Evolutionary conservation across 2,888 invertebrate species (phyloP).

Genomic region (Spodoptera exigua): DNA sequence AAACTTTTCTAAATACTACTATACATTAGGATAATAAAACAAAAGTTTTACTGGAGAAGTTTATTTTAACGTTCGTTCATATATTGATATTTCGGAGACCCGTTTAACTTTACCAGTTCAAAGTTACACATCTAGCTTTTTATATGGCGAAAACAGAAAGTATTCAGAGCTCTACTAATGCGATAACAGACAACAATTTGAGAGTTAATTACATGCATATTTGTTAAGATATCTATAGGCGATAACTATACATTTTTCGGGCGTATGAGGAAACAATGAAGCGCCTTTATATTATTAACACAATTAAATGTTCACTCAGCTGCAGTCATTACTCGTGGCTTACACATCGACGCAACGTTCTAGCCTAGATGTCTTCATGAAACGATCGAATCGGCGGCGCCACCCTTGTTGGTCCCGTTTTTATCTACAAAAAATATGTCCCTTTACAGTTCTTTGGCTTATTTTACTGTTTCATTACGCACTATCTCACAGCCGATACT

Average conservation of each 20-base stretch:
- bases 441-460: constrained; percentile 51
- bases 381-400: constrained; percentile 62
- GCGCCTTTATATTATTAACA: constrained; percentile 46
- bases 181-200: constrained; percentile 51
- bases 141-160: constrained; percentile 52
- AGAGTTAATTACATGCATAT: constrained; percentile 51
- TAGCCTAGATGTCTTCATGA: constrained; percentile 53
- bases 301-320: constrained; percentile 35
- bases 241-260: constrained; percentile 46
- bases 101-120: constrained; percentile 39
- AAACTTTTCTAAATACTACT: constrained; percentile 23
- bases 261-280: constrained; percentile 45
- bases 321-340: constrained; percentile 55
- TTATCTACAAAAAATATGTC: constrained; percentile 72
- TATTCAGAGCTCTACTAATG: constrained; percentile 54
- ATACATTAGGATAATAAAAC: constrained; percentile 39
- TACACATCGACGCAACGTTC: constrained; percentile 51
- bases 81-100: constrained; percentile 42
- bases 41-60: constrained; percentile 45
- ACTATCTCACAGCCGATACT: constrained; percentile 85
- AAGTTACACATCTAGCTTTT: constrained; percentile 47
- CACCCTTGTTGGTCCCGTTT: constrained; percentile 81
- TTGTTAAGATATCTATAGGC: constrained; percentile 42
- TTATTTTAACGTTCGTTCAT: constrained; percentile 51
- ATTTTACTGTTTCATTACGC: constrained; percentile 38